phyloP scores from a whole-genome alignment of 2,113 vertebrate genomes.

The Cavia aperea region DNA sequence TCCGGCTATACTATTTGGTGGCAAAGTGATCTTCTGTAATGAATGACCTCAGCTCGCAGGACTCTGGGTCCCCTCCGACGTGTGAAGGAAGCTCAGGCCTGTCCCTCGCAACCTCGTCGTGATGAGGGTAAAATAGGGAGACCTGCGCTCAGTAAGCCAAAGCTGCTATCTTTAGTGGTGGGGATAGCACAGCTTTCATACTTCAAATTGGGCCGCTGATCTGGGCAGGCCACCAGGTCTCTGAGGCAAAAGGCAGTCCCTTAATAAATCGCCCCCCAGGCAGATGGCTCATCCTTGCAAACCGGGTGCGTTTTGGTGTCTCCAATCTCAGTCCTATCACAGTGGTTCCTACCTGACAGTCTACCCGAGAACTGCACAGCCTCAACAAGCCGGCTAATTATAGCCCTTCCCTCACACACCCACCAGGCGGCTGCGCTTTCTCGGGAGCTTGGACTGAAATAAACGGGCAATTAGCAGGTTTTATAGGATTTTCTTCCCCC shows the following conservation, averaged over 20 bases:
- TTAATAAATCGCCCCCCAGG: conserved; percentile 36
- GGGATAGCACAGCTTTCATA: background rate
- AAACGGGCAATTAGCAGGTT: conserved; percentile 49
- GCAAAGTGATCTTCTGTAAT: background rate
- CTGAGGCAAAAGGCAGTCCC: background rate
- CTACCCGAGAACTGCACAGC: conserved; percentile 22
- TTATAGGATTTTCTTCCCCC: conserved; percentile 37
- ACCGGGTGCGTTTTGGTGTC: conserved; percentile 4
- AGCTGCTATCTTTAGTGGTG: background rate
- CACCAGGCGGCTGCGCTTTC: conserved; percentile 29
- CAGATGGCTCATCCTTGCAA: background rate
- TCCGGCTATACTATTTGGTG: background rate
- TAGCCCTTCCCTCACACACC: conserved; percentile 2
- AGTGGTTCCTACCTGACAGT: conserved; percentile 15
- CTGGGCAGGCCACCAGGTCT: background rate
- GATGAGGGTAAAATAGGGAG: background rate
- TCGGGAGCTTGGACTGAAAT: conserved; percentile 43
- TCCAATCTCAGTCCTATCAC: background rate
- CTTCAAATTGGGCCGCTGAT: background rate
- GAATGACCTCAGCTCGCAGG: background rate
- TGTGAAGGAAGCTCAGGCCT: background rate
- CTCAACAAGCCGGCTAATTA: conserved; percentile 50
- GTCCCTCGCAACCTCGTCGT: background rate
- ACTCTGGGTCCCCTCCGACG: background rate
- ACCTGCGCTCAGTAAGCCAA: background rate